Percentiles rank a stretch among this genome's conserved stretches.
These are phyloP conservation scores for Elachura formosa DNA, from an alignment of 2,113 vertebrate species.

Conservation along the genomic window DNA sequence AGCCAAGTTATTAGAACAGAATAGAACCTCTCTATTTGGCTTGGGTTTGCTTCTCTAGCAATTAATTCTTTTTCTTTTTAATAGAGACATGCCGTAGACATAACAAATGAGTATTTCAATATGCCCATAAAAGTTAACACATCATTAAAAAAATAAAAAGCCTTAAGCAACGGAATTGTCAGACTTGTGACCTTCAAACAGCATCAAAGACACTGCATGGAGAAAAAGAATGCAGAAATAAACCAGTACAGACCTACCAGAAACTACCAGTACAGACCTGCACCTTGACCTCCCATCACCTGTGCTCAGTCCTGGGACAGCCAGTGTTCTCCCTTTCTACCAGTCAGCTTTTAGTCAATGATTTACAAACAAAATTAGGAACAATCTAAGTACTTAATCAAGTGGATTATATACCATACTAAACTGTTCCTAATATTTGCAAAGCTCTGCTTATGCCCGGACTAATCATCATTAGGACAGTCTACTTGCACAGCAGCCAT, in stretches of 20 bases:
- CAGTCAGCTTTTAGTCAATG: accelerated
- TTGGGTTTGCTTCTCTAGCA: not conserved
- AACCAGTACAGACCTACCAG: not conserved
- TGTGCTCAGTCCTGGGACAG: not conserved
- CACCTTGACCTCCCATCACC: not conserved
- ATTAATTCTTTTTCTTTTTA: not conserved
- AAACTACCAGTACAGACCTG: not conserved
- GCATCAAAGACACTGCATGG: not conserved
- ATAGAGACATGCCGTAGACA: not conserved
- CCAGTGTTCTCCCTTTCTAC: not conserved
- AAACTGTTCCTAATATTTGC: not conserved
- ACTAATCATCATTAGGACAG: not conserved
- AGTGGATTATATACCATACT: not conserved
- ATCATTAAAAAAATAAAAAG: slow-evolving; percentile 13
- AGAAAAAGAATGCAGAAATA: not conserved
- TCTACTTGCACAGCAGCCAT: not conserved
- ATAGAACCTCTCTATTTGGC: slow-evolving; percentile 13
- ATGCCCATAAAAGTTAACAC: not conserved
- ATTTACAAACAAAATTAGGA: not conserved
- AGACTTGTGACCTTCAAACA: slow-evolving; percentile 26
- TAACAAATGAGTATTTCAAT: slow-evolving; percentile 1
- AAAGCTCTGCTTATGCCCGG: not conserved
- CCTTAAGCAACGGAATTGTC: not conserved
- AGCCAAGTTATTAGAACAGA: slow-evolving; percentile 36
- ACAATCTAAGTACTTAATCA: not conserved